Percentiles rank a stretch among this genome's conserved stretches.
phyloP scores from a whole-genome alignment of 2,113 vertebrate species.

The Gnathonemus longibarbis region DNA sequence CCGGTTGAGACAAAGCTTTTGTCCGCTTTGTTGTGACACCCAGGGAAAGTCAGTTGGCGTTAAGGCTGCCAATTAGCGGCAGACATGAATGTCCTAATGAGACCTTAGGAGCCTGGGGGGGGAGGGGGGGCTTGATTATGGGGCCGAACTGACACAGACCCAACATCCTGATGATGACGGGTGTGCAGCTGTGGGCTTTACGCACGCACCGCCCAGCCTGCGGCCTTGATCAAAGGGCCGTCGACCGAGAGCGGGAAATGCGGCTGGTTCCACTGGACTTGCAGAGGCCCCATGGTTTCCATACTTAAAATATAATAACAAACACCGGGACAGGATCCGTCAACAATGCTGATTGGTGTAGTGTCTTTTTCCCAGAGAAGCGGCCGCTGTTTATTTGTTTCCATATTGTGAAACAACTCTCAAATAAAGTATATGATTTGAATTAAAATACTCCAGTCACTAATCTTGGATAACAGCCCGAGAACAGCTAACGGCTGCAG shows the following conservation, averaged over 20 bases:
- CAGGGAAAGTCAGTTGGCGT: neutral
- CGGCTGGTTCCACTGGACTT: neutral
- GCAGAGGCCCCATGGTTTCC: neutral
- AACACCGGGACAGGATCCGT: neutral
- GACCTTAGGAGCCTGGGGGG: neutral
- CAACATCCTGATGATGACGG: constrained; percentile 11
- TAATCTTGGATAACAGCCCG: neutral
- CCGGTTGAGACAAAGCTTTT: neutral
- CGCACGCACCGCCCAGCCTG: neutral
- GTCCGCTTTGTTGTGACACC: neutral
- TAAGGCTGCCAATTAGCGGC: neutral
- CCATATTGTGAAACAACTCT: constrained; percentile 1
- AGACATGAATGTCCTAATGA: neutral
- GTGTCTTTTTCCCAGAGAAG: neutral
- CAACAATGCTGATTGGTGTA: constrained; percentile 3
- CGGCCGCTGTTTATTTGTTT: neutral
- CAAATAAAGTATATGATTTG: neutral
- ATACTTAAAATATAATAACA: neutral
- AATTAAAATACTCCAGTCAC: neutral
- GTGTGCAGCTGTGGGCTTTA: neutral
- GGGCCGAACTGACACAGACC: constrained; percentile 4
- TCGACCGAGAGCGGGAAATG: neutral
- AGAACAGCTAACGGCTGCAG: neutral
- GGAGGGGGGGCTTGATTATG: neutral
- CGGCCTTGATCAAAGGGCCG: neutral